Base-by-base conservation (phyloP, 2,797 vertebrate genomes). In the Oreonectes daqikongensis region DNA sequence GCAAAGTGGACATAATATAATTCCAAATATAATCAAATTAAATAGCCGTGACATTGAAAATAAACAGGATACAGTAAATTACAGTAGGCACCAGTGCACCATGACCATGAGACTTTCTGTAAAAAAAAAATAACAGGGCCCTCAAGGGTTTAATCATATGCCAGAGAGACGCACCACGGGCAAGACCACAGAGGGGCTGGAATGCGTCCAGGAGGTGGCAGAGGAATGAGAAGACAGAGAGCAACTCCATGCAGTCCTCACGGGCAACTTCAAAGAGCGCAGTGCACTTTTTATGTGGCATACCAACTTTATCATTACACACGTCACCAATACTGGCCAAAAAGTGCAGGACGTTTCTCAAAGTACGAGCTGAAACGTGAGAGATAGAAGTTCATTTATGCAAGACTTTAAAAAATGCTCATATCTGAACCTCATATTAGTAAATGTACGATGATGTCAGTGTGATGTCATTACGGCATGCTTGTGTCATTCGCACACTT, bases 331-430 rank as follows among this genome's bases (percentile, higher is more conserved):
- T 83, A 57, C 85, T 89, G 0, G 83, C 77, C 67, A 98, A 86
- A 91, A 96, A 98, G 53, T 88, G 85, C 83, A 95, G 90, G 32
- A 95, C 88, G 0, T 93, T 96, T 69, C 84, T 90, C 68, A 98
- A 88, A 24, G 84, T 81, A 38, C 90, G 92, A 65, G 92, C 95
- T 96, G 90, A 2, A 20, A 71, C 55, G 48, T 4, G 55, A 72
- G 0, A 61, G 22, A 71, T 17, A 71, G 52, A 65, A 8, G n/a
- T 24, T 44, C 15, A 2, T 0, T 53, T 26, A 53, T 53, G 9
- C 7, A 24, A 48, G 2, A 24, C 24, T 18, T 53, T 17, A 4
- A 24, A 35, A 63, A 17, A 50, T 22, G 17, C 7, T 1, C 5
- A 32, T 2, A 11, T 40, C 35, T 4, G 3, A 7, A 66, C 18